phyloP scores from a whole-genome alignment of 2,888 invertebrate species.

The Nyleta sp. region DNA sequence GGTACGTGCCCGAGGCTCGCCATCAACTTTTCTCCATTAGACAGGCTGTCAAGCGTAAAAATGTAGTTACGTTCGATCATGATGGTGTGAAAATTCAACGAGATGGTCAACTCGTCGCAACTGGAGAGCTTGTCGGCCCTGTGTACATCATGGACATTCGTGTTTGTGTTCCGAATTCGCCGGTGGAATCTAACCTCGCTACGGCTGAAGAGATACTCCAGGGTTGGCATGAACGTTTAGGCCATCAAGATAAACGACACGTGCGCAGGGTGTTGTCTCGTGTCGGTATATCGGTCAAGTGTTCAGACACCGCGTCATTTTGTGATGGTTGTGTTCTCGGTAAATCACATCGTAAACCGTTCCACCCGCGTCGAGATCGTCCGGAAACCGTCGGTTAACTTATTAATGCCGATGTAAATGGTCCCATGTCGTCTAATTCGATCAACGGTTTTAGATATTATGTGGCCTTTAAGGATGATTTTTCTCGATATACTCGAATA shows the following conservation, averaged over 20 bases:
- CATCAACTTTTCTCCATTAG: conserved; percentile 66
- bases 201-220: conserved; percentile 66
- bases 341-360: conserved; percentile 59
- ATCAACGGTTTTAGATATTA: conserved; percentile 66
- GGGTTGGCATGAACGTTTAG: conserved; percentile 67
- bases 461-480: conserved; percentile 67
- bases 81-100: conserved; percentile 56
- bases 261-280: conserved; percentile 66
- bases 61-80: conserved; percentile 49
- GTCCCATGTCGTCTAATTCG: conserved; percentile 64
- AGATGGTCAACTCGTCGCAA: conserved; percentile 59
- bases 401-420: conserved; percentile 68
- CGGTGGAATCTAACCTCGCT: conserved; percentile 56
- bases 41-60: conserved; percentile 61
- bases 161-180: conserved; percentile 46
- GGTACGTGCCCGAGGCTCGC: conserved; percentile 43
- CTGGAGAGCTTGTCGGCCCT: conserved; percentile 50
- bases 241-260: conserved; percentile 69
- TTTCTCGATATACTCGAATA: conserved; percentile 62
- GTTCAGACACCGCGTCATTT: conserved; percentile 63
- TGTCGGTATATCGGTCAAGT: conserved; percentile 58
- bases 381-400: conserved; percentile 62
- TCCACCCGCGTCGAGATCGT: conserved; percentile 50
- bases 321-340: conserved; percentile 59
- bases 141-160: conserved; percentile 65